Conservation (phyloP, 2,888 invertebrate genomes). For the Drosophila lutescens region DNA sequence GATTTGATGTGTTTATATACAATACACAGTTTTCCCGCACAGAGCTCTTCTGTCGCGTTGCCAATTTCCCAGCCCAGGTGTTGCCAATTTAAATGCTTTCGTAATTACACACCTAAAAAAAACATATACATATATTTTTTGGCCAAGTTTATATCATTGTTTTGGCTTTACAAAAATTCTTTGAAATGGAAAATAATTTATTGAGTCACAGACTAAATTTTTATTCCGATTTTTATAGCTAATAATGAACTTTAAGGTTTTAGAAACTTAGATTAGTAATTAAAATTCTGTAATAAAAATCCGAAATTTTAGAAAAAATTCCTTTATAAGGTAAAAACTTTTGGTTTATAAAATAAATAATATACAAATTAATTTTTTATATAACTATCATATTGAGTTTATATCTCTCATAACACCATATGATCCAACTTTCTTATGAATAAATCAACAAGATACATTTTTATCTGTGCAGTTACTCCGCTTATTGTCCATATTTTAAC, state of each 20-base stretch:
- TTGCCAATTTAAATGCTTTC: conserved; percentile 71
- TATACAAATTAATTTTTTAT: no score
- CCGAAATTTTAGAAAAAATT: no score
- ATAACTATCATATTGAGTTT: no score
- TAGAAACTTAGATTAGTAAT: no score
- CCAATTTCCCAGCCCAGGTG: conserved; percentile 69
- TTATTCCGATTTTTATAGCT: no score
- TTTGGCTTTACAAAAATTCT: background rate
- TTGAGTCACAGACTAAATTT: no score
- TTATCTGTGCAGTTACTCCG: background rate
- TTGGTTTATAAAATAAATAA: no score
- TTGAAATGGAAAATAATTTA: background rate
- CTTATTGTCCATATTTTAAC: conserved; percentile 35
- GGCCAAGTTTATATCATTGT: background rate
- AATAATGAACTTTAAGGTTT: no score
- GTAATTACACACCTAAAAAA: conserved; percentile 52
- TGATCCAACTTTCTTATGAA: no score
- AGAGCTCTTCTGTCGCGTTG: conserved; percentile 37
- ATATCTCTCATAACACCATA: no score
- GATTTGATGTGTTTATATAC: conserved; percentile 75
- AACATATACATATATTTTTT: background rate
- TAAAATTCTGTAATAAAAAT: no score
- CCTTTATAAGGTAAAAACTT: no score
- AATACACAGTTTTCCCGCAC: conserved; percentile 3
- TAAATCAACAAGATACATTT: background rate